Conservation (phyloP, 2,888 invertebrate genomes). For the Cataglyphis cursor region DNA sequence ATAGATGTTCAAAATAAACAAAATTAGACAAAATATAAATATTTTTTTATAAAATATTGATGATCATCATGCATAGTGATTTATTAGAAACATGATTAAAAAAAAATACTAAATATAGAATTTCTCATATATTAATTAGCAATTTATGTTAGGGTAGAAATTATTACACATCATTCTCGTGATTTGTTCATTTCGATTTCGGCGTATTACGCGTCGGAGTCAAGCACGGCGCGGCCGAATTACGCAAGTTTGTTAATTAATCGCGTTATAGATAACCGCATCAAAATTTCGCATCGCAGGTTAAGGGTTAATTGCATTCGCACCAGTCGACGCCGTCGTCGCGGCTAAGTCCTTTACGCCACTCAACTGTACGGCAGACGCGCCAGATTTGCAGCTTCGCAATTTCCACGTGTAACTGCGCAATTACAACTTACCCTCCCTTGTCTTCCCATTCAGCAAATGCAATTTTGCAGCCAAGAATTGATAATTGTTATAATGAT, state of each 20-base stretch:
- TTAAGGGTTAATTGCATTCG: slow-evolving; percentile 78
- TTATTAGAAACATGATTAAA: slow-evolving; percentile 7
- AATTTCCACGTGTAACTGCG: slow-evolving; percentile 73
- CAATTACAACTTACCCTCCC: slow-evolving; percentile 55
- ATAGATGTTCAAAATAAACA: background rate
- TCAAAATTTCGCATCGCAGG: slow-evolving; percentile 76
- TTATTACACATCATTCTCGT: slow-evolving; percentile 17
- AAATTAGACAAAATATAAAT: background rate
- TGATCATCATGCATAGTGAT: background rate
- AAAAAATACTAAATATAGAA: background rate
- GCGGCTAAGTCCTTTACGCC: slow-evolving; percentile 74
- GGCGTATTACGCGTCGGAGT: slow-evolving; percentile 40
- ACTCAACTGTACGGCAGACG: slow-evolving; percentile 75
- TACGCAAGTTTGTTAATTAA: slow-evolving; percentile 75
- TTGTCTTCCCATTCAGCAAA: slow-evolving; percentile 23
- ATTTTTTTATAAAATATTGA: background rate
- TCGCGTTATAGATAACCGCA: slow-evolving; percentile 74
- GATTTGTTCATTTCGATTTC: slow-evolving; percentile 50
- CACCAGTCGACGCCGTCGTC: slow-evolving; percentile 73
- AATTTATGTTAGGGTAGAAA: slow-evolving; percentile 29
- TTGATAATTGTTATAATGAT: background rate
- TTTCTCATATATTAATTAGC: slow-evolving; percentile 38
- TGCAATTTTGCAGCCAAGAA: slow-evolving; percentile 24
- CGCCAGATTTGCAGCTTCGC: slow-evolving; percentile 76
- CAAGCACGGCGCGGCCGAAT: slow-evolving; percentile 42